phyloP scores from a whole-genome alignment of 2,888 invertebrate genomes.

The Boloria selene region DNA sequence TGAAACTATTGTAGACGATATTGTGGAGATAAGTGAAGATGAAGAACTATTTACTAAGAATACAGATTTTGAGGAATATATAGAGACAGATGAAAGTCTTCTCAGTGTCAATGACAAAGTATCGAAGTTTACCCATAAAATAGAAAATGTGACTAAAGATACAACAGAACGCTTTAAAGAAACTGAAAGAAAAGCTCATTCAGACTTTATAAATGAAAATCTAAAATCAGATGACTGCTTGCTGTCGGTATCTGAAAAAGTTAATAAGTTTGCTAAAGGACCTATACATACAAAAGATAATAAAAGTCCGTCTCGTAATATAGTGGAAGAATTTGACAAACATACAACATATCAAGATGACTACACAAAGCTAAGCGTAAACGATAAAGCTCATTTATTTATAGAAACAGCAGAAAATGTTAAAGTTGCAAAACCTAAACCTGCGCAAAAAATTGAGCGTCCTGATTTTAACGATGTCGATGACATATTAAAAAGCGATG shows the following conservation, averaged over 20 bases:
- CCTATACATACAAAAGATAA: slow-evolving; percentile 62
- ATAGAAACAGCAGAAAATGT: slow-evolving; percentile 83
- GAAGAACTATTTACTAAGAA: slow-evolving; percentile 72
- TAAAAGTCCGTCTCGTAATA: slow-evolving; percentile 66
- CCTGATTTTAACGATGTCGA: slow-evolving; percentile 82
- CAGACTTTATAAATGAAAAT: slow-evolving; percentile 77
- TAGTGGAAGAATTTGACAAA: slow-evolving; percentile 77
- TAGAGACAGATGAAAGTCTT: slow-evolving; percentile 75
- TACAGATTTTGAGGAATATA: slow-evolving; percentile 59
- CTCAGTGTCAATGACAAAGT: slow-evolving; percentile 83
- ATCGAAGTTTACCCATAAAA: slow-evolving; percentile 72
- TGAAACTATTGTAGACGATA: slow-evolving; percentile 83
- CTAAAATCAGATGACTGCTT: slow-evolving; percentile 84
- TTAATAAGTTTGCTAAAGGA: slow-evolving; percentile 84
- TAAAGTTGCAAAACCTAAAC: slow-evolving; percentile 67
- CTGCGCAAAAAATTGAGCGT: slow-evolving; percentile 66
- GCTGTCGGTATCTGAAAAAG: slow-evolving; percentile 86
- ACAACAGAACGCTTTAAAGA: slow-evolving; percentile 57
- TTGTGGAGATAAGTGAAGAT: slow-evolving; percentile 79
- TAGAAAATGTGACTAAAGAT: slow-evolving; percentile 58
- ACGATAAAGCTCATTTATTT: slow-evolving; percentile 85
- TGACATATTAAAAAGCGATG: slow-evolving; percentile 81
- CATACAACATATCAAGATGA: slow-evolving; percentile 77
- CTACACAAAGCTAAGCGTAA: slow-evolving; percentile 82
- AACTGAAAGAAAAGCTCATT: slow-evolving; percentile 66